These are phyloP conservation scores for Heteractis magnifica DNA, from an alignment of 92 coral and sea anemone species.

Conservation along the genomic window DNA sequence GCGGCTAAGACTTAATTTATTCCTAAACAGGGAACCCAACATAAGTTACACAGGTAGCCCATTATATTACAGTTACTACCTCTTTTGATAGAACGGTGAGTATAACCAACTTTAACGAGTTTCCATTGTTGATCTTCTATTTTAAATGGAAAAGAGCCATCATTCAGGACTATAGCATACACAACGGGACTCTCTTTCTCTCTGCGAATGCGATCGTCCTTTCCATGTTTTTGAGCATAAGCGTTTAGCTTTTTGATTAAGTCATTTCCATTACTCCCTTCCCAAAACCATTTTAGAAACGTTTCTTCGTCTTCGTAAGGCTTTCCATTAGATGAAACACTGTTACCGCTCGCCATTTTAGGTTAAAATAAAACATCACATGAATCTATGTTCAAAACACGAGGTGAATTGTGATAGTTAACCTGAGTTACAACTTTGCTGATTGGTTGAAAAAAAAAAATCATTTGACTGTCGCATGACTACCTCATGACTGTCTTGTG, in stretches of 20 bases:
- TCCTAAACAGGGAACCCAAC: no score
- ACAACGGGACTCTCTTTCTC: slow-evolving; percentile 26
- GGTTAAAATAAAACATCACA: no score
- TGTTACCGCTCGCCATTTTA: no score
- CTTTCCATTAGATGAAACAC: neutral
- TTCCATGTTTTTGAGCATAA: neutral
- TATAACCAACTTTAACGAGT: slow-evolving; percentile 33
- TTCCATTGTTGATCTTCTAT: neutral
- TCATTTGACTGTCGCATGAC: no score
- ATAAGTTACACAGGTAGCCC: no score
- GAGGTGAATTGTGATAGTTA: no score
- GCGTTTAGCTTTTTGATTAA: slow-evolving; percentile 23
- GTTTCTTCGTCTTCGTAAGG: neutral
- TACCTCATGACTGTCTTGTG: no score
- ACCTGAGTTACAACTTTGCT: no score
- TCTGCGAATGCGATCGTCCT: slow-evolving; percentile 37
- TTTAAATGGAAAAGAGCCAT: slow-evolving; percentile 10
- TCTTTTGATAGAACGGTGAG: slow-evolving; percentile 4
- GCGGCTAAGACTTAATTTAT: no score
- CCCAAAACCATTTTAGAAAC: slow-evolving; percentile 28
- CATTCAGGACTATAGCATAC: slow-evolving; percentile 23
- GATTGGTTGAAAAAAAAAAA: no score
- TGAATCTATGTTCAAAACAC: no score
- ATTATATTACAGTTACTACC: no score
- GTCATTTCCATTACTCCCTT: slow-evolving; percentile 15